These are phyloP conservation scores for Aelia acuminata DNA, from an alignment of 2,888 invertebrate species.

Conservation along the genomic window DNA sequence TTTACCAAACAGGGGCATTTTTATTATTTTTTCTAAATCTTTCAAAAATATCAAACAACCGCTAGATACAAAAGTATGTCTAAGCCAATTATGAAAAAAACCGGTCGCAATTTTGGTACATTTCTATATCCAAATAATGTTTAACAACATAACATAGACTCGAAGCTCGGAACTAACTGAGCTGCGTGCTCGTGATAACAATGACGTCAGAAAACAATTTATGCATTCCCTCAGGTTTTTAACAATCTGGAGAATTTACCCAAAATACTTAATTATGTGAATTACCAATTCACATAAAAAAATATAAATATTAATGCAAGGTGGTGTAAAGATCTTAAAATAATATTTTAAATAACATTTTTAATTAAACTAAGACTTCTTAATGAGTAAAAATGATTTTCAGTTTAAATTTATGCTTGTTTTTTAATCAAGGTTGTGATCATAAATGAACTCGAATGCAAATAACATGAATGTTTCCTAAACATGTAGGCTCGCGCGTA, in stretches of 20 bases:
- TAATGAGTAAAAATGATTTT: background rate
- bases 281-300: background rate
- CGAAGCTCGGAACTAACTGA: conserved; percentile 43
- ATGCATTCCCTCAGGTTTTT: conserved; percentile 19
- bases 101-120: conserved; percentile 24
- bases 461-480: no score
- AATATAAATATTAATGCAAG: background rate
- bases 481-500: background rate
- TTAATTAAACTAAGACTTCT: background rate
- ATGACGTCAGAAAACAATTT: conserved; percentile 50
- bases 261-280: background rate
- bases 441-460: background rate
- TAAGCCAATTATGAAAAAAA: conserved; percentile 37
- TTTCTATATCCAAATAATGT: conserved; percentile 36
- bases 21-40: background rate
- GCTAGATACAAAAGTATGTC: background rate
- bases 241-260: background rate
- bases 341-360: background rate
- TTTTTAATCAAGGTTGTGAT: background rate
- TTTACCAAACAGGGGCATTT: conserved; percentile 92
- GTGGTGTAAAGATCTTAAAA: background rate
- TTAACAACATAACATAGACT: conserved; percentile 6
- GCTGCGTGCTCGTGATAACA: conserved; percentile 48
- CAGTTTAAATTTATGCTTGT: background rate
- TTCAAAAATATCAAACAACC: conserved; percentile 12